These are phyloP conservation scores for Misgurnus anguillicaudatus DNA, from an alignment of 2,113 vertebrate species.

Conservation along the genomic window DNA sequence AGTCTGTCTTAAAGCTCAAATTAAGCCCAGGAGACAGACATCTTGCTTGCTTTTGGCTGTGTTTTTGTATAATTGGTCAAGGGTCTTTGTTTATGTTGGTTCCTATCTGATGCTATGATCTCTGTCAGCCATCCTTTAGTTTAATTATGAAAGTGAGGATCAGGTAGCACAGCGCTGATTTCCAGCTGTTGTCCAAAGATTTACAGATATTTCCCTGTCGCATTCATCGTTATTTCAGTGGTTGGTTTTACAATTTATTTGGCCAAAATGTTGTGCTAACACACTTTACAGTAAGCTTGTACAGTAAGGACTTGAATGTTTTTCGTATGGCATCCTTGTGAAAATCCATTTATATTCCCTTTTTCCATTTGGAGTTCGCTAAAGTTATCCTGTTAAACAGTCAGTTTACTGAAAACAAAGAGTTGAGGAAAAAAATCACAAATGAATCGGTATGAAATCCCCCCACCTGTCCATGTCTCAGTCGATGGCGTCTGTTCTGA, in stretches of 20 bases:
- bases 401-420: no score
- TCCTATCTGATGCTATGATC: conserved; percentile 2
- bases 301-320: no score
- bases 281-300: neutral
- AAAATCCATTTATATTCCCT: no score
- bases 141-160: conserved; percentile 18
- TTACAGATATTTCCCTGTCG: neutral
- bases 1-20: conserved; percentile 32
- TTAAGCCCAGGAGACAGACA: conserved; percentile 53
- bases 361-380: no score
- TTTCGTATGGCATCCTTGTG: no score
- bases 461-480: neutral
- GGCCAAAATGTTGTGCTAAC: neutral
- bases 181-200: neutral
- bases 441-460: neutral
- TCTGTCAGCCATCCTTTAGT: neutral
- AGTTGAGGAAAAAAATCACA: no score
- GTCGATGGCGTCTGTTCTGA: conserved; percentile 16
- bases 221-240: no score
- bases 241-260: no score
- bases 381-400: no score
- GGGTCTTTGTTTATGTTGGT: neutral
- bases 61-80: conserved; percentile 19
- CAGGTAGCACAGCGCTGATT: neutral
- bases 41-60: conserved; percentile 54